Evolutionary conservation across 2,113 vertebrate genomes (phyloP), one percentile per base, ranked within the genome.

Genomic region (Tursiops truncatus): DNA sequence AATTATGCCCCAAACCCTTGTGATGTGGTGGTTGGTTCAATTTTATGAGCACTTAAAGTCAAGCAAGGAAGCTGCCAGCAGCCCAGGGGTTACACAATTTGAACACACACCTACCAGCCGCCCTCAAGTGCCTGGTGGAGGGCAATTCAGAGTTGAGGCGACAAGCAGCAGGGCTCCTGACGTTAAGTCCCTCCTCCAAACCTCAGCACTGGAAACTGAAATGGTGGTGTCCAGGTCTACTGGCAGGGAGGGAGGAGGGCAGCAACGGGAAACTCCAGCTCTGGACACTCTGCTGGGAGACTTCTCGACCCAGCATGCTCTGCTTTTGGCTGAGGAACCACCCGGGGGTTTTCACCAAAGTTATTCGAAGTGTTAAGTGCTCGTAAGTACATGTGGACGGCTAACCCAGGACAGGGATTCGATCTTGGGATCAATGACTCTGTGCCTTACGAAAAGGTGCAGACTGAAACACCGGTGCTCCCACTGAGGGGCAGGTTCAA

Each of bases 1-100:
- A 89, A 97, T 97, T 94, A 95, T 41, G 60, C 44, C 77, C 94
- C 5, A 25, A 89, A 80, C 60, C 70, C 53, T 92, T 87, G 58
- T 92, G 70, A 97, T 82, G 92, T 74, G 31, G 21, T 63, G 63
- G 41, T 0, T 47, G 65, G 63, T 60, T 50, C 47, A 11, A 63
- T 67, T 88, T 94, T 44, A 94, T 8, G 41, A 92, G 85, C 74
- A 68, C 21, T 89, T 71, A 47, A 85, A 93, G 83, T 67, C 65
- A 68, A 28, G 71, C 44, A 76, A 63, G 89, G 71, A 50, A 18
- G 60, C 3, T 4, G 70, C 68, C 83, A 38, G 21, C 0, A 1
- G 79, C 86, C 68, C 50, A 17, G 82, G 47, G 95, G 76, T 94
- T 28, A 89, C 53, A n/a, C 18, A 21, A 65, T 76, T 65, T 67